Percentiles rank a stretch among this genome's conserved stretches.
Conservation (phyloP, 2,113 vertebrate species). For the Raja brachyura region DNA sequence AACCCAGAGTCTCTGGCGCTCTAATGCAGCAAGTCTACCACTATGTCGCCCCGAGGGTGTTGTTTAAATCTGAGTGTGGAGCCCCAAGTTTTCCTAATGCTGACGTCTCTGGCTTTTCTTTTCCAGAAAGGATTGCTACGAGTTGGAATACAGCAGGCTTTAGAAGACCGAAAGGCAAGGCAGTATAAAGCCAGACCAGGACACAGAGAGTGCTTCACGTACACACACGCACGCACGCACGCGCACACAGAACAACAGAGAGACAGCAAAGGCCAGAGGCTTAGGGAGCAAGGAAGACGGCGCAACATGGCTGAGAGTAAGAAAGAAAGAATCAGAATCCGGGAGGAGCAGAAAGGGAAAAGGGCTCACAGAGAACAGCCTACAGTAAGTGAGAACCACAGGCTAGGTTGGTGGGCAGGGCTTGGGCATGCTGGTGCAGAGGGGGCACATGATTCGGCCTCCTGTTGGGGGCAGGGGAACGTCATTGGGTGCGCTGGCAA, state of each 20-base stretch:
- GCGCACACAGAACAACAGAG: not conserved
- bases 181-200: slow-evolving; percentile 6
- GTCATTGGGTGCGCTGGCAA: too few relatives aligned
- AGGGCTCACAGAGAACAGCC: not conserved
- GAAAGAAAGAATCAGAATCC: not conserved
- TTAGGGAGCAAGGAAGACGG: not conserved
- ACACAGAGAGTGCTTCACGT: not conserved
- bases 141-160: not conserved
- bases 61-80: not conserved
- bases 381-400: not conserved
- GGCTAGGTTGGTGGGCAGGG: not conserved
- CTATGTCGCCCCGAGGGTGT: not conserved
- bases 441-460: too few relatives aligned
- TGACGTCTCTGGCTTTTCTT: slow-evolving; percentile 9
- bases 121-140: slow-evolving; percentile 4
- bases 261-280: not conserved
- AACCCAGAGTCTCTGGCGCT: too few relatives aligned
- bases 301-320: slow-evolving; percentile 24
- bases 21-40: too few relatives aligned
- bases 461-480: too few relatives aligned
- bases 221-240: not conserved
- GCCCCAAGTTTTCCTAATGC: not conserved
- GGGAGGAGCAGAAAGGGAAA: slow-evolving; percentile 22
- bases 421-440: too few relatives aligned
- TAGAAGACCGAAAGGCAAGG: not conserved